Evolutionary conservation across 2,888 invertebrate species (phyloP).

Genomic region (Calliphora vomitoria): DNA sequence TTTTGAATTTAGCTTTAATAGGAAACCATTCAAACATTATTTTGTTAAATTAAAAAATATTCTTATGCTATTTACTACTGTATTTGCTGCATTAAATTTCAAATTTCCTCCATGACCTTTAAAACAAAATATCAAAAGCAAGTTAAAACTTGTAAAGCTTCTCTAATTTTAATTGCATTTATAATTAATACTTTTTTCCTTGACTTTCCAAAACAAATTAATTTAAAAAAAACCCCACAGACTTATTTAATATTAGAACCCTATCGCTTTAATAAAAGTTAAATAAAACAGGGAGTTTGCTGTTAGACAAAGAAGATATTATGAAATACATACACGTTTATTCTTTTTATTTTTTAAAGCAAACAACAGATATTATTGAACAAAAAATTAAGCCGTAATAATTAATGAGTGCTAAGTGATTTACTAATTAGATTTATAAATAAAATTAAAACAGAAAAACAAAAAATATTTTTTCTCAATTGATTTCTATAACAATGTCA

Average conservation of each 20-base stretch:
- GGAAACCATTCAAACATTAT: no score
- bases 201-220: not conserved
- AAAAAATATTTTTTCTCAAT: not conserved
- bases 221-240: not conserved
- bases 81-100: not conserved
- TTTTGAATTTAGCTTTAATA: no score
- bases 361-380: not conserved
- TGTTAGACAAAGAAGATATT: not conserved
- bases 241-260: not conserved
- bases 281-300: not conserved
- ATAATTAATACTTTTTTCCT: slow-evolving; percentile 11
- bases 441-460: not conserved
- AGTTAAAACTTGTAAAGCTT: not conserved
- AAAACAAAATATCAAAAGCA: not conserved
- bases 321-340: not conserved
- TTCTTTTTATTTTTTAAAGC: no score
- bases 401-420: not conserved
- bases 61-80: not conserved
- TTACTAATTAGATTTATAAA: not conserved
- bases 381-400: not conserved
- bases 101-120: not conserved
- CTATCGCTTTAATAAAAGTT: not conserved
- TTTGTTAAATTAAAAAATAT: no score
- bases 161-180: slow-evolving; percentile 22
- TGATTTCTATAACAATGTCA: not conserved